Evolutionary conservation across 2,888 invertebrate species (phyloP), one percentile per base, ranked within the genome.

Genomic region (Zelleria hepariella): DNA sequence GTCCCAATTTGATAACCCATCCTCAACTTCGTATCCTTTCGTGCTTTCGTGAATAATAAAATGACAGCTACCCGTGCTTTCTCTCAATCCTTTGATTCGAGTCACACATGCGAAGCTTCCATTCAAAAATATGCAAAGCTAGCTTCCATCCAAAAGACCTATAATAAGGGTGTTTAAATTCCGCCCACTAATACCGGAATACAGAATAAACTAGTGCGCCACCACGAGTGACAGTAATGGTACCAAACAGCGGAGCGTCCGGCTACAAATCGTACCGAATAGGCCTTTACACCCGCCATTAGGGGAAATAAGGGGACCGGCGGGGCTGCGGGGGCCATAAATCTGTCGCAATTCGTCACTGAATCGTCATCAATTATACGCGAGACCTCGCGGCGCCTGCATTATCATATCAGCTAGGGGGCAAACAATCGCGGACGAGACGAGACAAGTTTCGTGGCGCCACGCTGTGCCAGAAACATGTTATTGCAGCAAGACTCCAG

Each of bases 311-410:
- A 55, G 55, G 20, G 53, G 53, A 15, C 6, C 15, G 55, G n/a
- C 10, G 53, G 3, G 24, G 21, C 23, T 21, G 54, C 20, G 55
- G 55, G 20, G 55, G 26, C 27, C n/a, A 27, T 26, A 32, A 53
- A 27, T 26, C 18, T 18, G 27, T 55, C 18, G 55, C 32, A 55
- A 32, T 55, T 55, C 32, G 55, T 55, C 55, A 55, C 55, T 20
- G 27, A 27, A 55, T 32, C 32, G 55, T 32, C 55, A 55, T 55
- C 55, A 55, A 55, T 55, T 55, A 55, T 55, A n/a, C 32, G 32
- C 21, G 54, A 54, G 26, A 54, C 54, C 32, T 5, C 32, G 27
- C 20, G 55, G 27, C 55, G 55, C 20, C 32, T 20, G 55, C 55
- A 55, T 32, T 55, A 55, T 32, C 55, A 55, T 32, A 55, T 55